These are phyloP conservation scores for Bombus picipes DNA, from an alignment of 1,140 invertebrate species.

Conservation along the genomic window DNA sequence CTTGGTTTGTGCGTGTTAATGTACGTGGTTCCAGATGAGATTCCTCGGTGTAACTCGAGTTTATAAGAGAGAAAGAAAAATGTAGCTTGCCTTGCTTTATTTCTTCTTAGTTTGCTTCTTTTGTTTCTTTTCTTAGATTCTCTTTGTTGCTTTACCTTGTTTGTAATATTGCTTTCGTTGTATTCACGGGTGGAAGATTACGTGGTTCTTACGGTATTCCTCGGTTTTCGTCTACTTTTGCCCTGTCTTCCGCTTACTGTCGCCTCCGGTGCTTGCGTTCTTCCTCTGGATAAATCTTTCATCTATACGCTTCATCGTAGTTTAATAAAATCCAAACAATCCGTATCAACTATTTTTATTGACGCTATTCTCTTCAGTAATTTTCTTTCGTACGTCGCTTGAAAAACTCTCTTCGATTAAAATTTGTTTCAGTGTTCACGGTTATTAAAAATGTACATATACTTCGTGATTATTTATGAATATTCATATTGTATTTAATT, in stretches of 20 bases:
- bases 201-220: background rate
- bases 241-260: constrained; percentile 1
- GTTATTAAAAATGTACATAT: background rate
- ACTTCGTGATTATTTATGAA: background rate
- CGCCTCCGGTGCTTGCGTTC: background rate
- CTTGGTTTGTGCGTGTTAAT: background rate
- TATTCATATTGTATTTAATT: background rate
- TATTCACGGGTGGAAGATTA: constrained; percentile 79
- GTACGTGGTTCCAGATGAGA: background rate
- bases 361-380: too few relatives aligned
- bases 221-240: background rate
- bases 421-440: background rate
- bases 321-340: background rate
- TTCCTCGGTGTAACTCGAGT: background rate
- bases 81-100: constrained; percentile 28
- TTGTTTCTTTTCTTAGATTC: constrained; percentile 26
- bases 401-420: background rate
- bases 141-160: constrained; percentile 75
- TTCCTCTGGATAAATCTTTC: background rate
- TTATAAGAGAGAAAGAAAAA: background rate
- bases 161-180: constrained; percentile 83
- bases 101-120: constrained; percentile 24
- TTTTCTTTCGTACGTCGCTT: background rate
- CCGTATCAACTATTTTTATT: background rate
- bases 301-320: background rate